Conservation (phyloP, 64 coral and sea anemone genomes). For the Montipora foliosa region DNA sequence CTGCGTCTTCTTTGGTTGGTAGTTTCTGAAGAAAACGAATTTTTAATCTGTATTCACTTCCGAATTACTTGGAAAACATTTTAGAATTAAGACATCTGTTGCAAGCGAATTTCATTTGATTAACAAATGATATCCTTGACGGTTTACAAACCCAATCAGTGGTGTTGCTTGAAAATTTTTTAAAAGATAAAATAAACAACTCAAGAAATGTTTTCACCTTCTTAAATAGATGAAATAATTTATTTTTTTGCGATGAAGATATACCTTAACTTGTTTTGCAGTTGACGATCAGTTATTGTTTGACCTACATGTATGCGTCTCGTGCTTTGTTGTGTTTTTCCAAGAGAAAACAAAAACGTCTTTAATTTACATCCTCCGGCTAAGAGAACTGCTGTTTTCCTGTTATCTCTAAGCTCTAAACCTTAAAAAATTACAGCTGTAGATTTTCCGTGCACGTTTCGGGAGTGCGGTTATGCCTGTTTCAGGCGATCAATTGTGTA, state of each 20-base stretch:
- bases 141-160: neutral
- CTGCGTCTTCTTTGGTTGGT: neutral
- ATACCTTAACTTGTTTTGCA: neutral
- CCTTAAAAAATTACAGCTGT: neutral
- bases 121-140: neutral
- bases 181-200: neutral
- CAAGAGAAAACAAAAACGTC: neutral
- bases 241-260: neutral
- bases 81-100: neutral
- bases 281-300: neutral
- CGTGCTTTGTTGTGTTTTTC: conserved; percentile 2
- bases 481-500: neutral
- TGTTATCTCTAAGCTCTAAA: neutral
- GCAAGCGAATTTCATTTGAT: conserved; percentile 6
- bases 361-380: neutral
- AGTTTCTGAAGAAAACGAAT: neutral
- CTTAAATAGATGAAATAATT: no score
- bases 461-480: neutral
- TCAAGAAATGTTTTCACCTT: neutral
- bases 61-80: neutral
- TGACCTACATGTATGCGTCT: neutral
- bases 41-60: neutral
- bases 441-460: neutral
- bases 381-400: conserved; percentile 2
- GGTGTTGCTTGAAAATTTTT: neutral